A percentile compares a stretch with the other conserved stretches of the same genome.
Conservation (phyloP, 2,888 invertebrate species). For the Thecophora atra region DNA sequence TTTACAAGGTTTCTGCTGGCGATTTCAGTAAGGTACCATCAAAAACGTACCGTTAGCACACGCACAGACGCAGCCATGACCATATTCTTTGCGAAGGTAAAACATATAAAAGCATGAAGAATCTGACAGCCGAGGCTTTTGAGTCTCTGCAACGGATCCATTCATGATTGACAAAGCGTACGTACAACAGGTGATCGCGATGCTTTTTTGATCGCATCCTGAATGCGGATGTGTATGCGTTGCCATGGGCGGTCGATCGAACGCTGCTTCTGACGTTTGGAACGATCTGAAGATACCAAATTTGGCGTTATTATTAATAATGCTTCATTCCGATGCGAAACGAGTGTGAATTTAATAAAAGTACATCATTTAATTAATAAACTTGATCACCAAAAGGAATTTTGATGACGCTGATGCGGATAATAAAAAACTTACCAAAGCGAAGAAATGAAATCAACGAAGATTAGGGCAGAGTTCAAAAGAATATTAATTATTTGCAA, state of each 20-base stretch:
- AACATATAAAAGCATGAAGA: constrained; percentile 25
- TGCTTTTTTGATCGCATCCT: neutral
- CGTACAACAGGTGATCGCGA: constrained; percentile 26
- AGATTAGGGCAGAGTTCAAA: too few relatives aligned
- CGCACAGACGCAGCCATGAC: neutral
- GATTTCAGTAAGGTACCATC: constrained; percentile 33
- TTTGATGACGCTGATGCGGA: too few relatives aligned
- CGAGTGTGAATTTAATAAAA: constrained; percentile 24
- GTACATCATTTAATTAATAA: neutral
- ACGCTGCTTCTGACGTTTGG: neutral
- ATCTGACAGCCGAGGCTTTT: neutral
- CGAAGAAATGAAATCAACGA: too few relatives aligned
- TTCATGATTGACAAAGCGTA: constrained; percentile 28
- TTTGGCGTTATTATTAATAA: constrained; percentile 23
- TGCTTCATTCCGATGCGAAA: constrained; percentile 12
- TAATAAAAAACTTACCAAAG: too few relatives aligned
- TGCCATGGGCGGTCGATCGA: constrained; percentile 24
- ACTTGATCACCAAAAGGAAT: neutral
- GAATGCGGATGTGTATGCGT: neutral
- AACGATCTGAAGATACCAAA: neutral
- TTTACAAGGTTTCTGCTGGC: constrained; percentile 31
- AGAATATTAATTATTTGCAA: too few relatives aligned
- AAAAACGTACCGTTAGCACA: constrained; percentile 41
- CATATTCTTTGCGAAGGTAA: neutral
- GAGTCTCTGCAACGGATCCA: constrained; percentile 6